phyloP scores from a whole-genome alignment of 2,113 vertebrate genomes.

The Chloebia gouldiae region DNA sequence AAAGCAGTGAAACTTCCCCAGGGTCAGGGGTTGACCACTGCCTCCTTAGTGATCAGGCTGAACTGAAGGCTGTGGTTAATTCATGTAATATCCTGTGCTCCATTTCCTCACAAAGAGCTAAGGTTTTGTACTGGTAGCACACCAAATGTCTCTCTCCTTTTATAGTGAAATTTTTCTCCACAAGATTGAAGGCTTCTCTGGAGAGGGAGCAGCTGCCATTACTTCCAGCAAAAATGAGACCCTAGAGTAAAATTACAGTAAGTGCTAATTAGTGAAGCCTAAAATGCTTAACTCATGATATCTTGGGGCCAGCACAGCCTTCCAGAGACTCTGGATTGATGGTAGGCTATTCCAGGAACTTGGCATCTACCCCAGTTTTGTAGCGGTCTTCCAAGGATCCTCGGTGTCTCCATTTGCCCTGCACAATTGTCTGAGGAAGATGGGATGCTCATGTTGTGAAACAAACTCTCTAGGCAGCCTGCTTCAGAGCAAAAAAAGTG shows the following conservation, averaged over 20 bases:
- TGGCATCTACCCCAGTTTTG: not conserved
- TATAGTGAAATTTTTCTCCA: not conserved
- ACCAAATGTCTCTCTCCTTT: not conserved
- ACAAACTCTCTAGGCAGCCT: not conserved
- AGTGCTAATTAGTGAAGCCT: not conserved
- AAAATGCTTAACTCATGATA: not conserved
- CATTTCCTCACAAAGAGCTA: not conserved
- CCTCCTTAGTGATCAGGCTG: not conserved
- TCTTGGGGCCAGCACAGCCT: not conserved
- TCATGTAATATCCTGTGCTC: not conserved
- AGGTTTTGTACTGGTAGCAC: not conserved
- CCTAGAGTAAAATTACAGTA: constrained; percentile 6
- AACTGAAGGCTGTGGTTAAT: not conserved
- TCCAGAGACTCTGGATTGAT: not conserved
- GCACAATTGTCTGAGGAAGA: not conserved
- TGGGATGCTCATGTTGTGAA: accelerated
- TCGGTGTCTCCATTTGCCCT: not conserved
- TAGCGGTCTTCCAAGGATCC: not conserved
- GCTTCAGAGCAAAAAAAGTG: not conserved
- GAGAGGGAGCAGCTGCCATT: not conserved
- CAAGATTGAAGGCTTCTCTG: not conserved
- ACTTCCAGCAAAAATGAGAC: not conserved
- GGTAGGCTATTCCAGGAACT: not conserved
- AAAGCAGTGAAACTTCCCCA: not conserved
- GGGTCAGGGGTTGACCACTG: not conserved